Evolutionary conservation across 23 tunicate genomes (phyloP), one percentile per base, ranked within the genome.

Genomic region (Ciona savignyi): DNA sequence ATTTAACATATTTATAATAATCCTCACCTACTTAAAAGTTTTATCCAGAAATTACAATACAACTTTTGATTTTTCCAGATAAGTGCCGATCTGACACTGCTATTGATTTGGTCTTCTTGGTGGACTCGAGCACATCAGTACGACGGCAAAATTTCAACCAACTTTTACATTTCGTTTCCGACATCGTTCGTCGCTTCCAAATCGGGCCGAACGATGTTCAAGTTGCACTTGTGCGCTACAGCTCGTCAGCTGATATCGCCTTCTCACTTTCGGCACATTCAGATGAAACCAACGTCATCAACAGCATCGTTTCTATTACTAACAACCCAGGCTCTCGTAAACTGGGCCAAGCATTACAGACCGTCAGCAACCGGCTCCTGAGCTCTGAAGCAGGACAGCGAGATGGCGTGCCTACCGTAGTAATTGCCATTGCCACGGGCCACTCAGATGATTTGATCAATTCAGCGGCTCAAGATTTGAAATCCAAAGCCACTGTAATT

Each of bases 161-260:
- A 32, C 27, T 80, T 21, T 70, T 80, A 30, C 85, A 80, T 26
- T 42, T 80, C 0, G 61, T 70, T 2, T 48, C 66, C 1, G 85
- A 80, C 71, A 63, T 80, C 25, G 78, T 80, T 6, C 77, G 85
- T 21, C 78, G 85, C 20, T 80, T 80, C 30, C 69, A 72, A 23
- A 73, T 80, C 32, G 78, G 85, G 3, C 70, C 68, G 1, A 33
- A 73, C 19, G 78, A 35, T 3, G 78, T 72, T 3, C 81, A 67
- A 27, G 81, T 77, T 66, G 73, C 81, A 9, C 29, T 77, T 20
- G 73, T 34, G 29, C 65, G 76, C 29, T 74, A 30, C 78, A 62
- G 71, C 27, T 42, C 31, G 27, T 29, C 70, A 24, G 72, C 78
- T 0, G 76, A 60, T 24, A 28, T 65, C 1, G 76, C 34, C 3